These are phyloP conservation scores for Cyanoderma ruficeps DNA, from an alignment of 2,113 vertebrate genomes.

Conservation along the genomic window DNA sequence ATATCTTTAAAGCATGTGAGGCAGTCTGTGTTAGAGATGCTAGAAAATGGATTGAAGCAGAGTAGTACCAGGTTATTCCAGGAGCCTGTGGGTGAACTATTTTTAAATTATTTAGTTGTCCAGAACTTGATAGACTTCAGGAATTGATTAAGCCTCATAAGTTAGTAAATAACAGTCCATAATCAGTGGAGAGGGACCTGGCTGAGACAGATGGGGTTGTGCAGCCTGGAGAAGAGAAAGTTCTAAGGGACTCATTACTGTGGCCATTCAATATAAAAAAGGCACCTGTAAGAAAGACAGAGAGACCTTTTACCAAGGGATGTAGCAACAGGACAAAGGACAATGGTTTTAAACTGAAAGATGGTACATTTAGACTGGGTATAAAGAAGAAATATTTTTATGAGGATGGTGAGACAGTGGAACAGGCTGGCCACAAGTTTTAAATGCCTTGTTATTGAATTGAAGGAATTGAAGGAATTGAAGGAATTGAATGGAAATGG, in stretches of 20 bases:
- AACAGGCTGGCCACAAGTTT: background rate
- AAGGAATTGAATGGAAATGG: background rate
- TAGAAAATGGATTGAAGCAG: background rate
- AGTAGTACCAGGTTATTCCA: background rate
- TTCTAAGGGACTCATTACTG: background rate
- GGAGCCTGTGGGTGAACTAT: background rate
- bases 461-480: no score
- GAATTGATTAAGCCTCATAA: background rate
- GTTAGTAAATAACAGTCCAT: background rate
- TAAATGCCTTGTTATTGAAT: background rate
- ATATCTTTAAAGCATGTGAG: background rate
- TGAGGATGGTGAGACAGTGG: background rate
- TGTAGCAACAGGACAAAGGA: background rate
- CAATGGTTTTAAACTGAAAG: background rate
- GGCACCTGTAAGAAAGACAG: background rate
- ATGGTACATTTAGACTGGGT: background rate
- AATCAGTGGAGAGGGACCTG: background rate
- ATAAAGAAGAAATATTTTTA: background rate
- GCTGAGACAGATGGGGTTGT: background rate
- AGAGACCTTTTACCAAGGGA: background rate
- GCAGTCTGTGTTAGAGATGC: background rate
- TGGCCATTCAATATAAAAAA: background rate
- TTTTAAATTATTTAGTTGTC: background rate
- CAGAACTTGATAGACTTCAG: background rate
- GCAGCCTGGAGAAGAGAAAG: background rate